Percentiles rank a stretch among this genome's conserved stretches.
Evolutionary conservation across 2,797 vertebrate species (phyloP).

Genomic region (Oreonectes daqikongensis): DNA sequence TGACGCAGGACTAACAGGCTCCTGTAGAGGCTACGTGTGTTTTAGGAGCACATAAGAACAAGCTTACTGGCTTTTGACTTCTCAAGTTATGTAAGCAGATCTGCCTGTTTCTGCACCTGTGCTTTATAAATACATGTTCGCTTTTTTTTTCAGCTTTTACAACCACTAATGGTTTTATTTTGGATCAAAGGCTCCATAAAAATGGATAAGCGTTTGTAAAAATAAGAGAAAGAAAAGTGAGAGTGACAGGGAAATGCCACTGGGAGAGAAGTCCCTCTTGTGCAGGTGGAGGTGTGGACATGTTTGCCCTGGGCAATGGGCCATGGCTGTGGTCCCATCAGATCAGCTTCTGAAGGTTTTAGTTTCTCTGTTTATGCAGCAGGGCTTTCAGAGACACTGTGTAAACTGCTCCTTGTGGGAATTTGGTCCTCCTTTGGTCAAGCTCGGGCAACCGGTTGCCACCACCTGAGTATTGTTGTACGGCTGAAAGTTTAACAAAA

Average conservation of each 20-base stretch:
- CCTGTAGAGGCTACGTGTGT: neutral
- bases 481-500: slow-evolving; percentile 17
- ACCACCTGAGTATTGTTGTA: slow-evolving; percentile 71
- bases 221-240: neutral
- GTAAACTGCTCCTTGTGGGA: slow-evolving; percentile 72
- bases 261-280: neutral
- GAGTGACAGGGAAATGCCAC: neutral
- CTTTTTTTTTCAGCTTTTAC: too few relatives aligned
- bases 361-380: slow-evolving; percentile 40
- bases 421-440: slow-evolving; percentile 70
- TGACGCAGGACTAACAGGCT: slow-evolving; percentile 8
- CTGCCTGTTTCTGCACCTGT: neutral
- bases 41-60: neutral
- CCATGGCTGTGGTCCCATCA: slow-evolving; percentile 46
- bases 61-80: neutral
- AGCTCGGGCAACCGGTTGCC: slow-evolving; percentile 70
- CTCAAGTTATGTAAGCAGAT: slow-evolving; percentile 5
- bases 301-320: slow-evolving; percentile 42
- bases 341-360: slow-evolving; percentile 38
- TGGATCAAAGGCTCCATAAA: too few relatives aligned
- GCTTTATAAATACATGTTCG: too few relatives aligned
- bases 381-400: slow-evolving; percentile 35
- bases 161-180: too few relatives aligned
- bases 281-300: slow-evolving; percentile 32
- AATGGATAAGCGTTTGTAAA: neutral